Evolutionary conservation across 2,888 invertebrate genomes (phyloP), one percentile per base, ranked within the genome.

Genomic region (Trilocha varians): DNA sequence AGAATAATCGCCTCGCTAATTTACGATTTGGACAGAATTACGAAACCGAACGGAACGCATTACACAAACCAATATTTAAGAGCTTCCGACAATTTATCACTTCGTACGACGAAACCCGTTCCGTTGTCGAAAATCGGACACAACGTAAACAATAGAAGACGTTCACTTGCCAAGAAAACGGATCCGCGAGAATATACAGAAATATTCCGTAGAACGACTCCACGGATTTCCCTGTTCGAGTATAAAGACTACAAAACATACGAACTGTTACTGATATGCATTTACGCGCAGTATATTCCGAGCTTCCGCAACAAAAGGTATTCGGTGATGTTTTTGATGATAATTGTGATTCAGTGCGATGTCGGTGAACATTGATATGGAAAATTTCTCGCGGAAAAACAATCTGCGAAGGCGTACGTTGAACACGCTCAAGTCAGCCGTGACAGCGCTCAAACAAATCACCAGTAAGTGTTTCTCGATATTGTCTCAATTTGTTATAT

Each of bases 331-430:
- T 15, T 25, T 25, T 25, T 25, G 6, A 25, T 25, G 11, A 25
- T 25, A 25, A 25, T 5, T 25, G 25, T 25, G 25, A 6, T 25
- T 4, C 25, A 25, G 25, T 25, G 5, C 59, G 55, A 78, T 80
- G 80, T 82, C 80, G 32, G 78, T 78, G 57, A 75, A 76, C 46
- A 76, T 83, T 43, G 84, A 82, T 47, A 77, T 85, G 79, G 75
- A 82, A 49, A 76, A 72, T 48, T 85, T 80, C 59, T 75, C 79
- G 16, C 60, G 70, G 42, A 78, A 80, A 66, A 84, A 83, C 52
- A 85, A 87, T 62, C 59, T 85, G 38, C 70, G 84, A 50, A 71
- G 86, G 16, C 78, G 83, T 25, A 80, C 82, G 13, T 57, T 82
- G 57, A 85, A 77, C 58, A 87, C 86, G 41, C 63, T 87, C 52